Evolutionary conservation across 2,797 vertebrate genomes (phyloP).

Genomic region (Coregonus suidteri): DNA sequence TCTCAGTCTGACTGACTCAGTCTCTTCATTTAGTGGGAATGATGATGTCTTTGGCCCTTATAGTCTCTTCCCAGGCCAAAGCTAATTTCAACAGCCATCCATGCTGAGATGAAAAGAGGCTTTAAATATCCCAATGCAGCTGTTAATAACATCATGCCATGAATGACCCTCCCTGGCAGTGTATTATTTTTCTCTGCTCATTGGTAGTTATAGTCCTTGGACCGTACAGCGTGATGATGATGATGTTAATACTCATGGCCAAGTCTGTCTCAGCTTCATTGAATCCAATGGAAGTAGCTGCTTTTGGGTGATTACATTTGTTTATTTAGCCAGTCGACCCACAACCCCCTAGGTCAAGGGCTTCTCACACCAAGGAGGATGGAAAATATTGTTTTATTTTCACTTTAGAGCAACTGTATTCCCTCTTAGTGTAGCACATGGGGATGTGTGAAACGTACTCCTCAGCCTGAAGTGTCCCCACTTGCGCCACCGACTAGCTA

Average conservation of each 20-base stretch:
- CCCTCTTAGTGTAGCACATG: too few species aligned
- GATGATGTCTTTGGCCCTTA: neutral
- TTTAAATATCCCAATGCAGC: constrained; percentile 59
- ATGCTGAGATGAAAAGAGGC: constrained; percentile 57
- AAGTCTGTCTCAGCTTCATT: constrained; percentile 23
- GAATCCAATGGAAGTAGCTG: constrained; percentile 23
- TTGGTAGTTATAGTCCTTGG: constrained; percentile 43
- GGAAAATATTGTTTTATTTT: neutral
- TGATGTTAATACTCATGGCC: neutral
- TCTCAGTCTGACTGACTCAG: too few species aligned
- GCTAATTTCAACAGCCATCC: constrained; percentile 40
- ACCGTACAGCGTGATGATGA: constrained; percentile 9
- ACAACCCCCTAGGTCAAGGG: constrained; percentile 5
- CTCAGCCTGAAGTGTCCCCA: too few species aligned
- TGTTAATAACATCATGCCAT: constrained; percentile 46
- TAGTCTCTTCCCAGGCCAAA: constrained; percentile 36
- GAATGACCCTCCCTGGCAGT: constrained; percentile 48
- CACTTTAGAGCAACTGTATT: neutral
- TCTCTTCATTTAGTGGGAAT: neutral
- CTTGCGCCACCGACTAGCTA: too few species aligned
- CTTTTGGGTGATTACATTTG: constrained; percentile 34
- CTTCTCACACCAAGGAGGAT: constrained; percentile 20
- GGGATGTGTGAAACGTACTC: too few species aligned
- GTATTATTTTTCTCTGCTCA: constrained; percentile 40
- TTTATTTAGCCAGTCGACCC: neutral